Percentiles rank a stretch among this genome's conserved stretches.
phyloP scores from a whole-genome alignment of 2,888 invertebrate species.

The Ceriagrion tenellum region DNA sequence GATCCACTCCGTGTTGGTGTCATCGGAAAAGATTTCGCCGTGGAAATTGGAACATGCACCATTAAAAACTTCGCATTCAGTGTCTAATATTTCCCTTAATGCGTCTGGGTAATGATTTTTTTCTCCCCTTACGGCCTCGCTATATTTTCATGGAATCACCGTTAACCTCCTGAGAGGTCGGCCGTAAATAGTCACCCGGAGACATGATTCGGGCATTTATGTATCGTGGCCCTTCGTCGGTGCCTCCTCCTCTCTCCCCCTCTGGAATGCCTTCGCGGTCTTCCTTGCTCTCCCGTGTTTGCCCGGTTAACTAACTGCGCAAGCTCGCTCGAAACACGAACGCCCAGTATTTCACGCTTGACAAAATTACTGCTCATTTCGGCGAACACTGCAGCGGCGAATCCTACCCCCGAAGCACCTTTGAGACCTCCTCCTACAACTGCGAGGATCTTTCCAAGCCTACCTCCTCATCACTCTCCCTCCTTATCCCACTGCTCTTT shows the following conservation, averaged over 20 bases:
- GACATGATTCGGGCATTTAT: neutral
- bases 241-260: too few species aligned
- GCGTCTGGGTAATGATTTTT: neutral
- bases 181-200: neutral
- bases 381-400: neutral
- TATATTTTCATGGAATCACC: neutral
- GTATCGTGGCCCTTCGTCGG: neutral
- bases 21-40: neutral
- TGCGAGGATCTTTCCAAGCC: neutral
- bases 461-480: neutral
- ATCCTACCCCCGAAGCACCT: neutral
- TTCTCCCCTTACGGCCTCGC: neutral
- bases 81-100: neutral
- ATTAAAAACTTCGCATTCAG: neutral
- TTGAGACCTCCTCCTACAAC: neutral
- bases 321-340: neutral
- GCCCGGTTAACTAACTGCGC: neutral
- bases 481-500: neutral
- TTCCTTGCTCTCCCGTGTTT: neutral
- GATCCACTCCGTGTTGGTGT: too few species aligned
- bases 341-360: conserved; percentile 27
- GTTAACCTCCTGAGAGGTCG: neutral
- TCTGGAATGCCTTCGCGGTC: neutral
- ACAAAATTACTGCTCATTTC: conserved; percentile 28
- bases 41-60: neutral